Conservation (phyloP, 2,888 invertebrate species). For the Lathronympha strigana region DNA sequence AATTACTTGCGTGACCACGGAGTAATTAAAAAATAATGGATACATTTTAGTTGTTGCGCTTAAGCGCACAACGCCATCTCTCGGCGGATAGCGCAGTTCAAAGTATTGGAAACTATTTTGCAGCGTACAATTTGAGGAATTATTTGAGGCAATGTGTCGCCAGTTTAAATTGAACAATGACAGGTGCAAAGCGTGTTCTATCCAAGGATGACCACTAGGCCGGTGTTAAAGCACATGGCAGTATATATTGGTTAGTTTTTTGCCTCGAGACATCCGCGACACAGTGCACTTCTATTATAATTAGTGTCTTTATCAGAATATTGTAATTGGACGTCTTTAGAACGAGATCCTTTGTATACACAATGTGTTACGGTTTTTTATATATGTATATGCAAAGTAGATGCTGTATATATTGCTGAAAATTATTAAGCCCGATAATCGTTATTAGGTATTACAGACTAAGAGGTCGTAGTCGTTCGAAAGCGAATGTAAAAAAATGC, state of each 20-base stretch:
- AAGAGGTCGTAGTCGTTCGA: too few species aligned
- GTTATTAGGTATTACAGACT: too few species aligned
- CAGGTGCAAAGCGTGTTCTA: constrained; percentile 71
- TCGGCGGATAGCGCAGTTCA: constrained; percentile 61
- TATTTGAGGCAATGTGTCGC: constrained; percentile 77
- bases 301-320: constrained; percentile 72
- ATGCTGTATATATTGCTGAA: constrained; percentile 29
- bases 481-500: too few species aligned
- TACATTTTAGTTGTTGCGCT: constrained; percentile 42
- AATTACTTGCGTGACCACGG: constrained; percentile 45
- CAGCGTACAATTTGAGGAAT: constrained; percentile 58
- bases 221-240: constrained; percentile 69
- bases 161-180: constrained; percentile 73
- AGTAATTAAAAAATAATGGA: constrained; percentile 42
- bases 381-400: constrained; percentile 34
- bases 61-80: constrained; percentile 68
- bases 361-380: constrained; percentile 47
- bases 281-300: constrained; percentile 69
- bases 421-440: constrained; percentile 14
- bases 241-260: constrained; percentile 69
- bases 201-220: constrained; percentile 77
- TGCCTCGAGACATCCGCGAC: constrained; percentile 57
- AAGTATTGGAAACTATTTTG: constrained; percentile 9
- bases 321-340: constrained; percentile 67
- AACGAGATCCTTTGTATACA: constrained; percentile 59